Evolutionary conservation across 1,140 invertebrate species (phyloP).

Genomic region (Drosophila kohkoa): DNA sequence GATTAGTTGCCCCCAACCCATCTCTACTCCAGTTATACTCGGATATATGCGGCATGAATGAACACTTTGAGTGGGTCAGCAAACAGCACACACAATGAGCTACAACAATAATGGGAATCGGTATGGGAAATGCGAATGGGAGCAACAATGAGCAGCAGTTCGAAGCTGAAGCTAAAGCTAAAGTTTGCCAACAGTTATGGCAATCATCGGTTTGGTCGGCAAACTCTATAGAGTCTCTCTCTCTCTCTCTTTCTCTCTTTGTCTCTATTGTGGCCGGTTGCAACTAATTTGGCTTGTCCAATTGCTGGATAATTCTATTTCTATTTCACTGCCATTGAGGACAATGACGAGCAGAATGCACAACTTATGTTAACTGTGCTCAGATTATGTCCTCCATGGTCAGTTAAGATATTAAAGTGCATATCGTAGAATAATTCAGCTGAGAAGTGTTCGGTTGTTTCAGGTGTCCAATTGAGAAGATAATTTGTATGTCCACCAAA

Average conservation of each 20-base stretch:
- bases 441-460: not conserved
- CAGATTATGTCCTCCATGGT: constrained; percentile 5
- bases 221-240: too few species aligned
- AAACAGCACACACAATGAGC: constrained; percentile 33
- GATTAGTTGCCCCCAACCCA: constrained; percentile 30
- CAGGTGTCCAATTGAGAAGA: constrained; percentile 1
- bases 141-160: constrained; percentile 40
- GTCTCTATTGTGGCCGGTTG: constrained; percentile 18
- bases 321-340: constrained; percentile 11
- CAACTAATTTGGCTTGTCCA: constrained; percentile 35
- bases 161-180: not conserved
- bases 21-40: not conserved
- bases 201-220: constrained; percentile 26
- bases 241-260: not conserved
- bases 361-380: constrained; percentile 9
- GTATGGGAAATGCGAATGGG: constrained; percentile 51
- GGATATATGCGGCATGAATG: constrained; percentile 40
- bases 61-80: constrained; percentile 55
- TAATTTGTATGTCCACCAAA: not conserved
- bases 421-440: not conserved
- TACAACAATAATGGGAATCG: constrained; percentile 26
- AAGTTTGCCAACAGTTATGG: constrained; percentile 46
- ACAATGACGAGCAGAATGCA: constrained; percentile 22
- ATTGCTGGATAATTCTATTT: constrained; percentile 12
- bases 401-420: constrained; percentile 4